Base-by-base conservation (phyloP, 53 echinoderm and acorn worm species). In the Apostichopus leukothele region DNA sequence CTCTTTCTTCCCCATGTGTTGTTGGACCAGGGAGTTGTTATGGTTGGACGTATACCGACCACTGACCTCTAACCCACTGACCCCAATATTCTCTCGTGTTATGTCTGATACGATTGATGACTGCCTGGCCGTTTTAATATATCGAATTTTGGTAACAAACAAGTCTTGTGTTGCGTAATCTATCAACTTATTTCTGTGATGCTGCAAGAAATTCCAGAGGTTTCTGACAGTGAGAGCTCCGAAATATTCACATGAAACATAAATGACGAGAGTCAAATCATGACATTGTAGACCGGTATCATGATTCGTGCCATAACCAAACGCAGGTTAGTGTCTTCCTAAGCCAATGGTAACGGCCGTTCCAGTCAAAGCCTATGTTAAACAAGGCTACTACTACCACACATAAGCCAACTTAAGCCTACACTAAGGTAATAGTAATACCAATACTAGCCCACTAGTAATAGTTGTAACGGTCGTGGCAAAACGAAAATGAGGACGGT, bases 241-340 rank as follows among this genome's bases (percentile, higher is more conserved):
- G 39, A 39, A 39, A 39, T 39, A 39, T 39, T 39, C 39, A 39
- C 39, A 0, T 39, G 3, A 0, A 39, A 39, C 39, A 39, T 39
- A 19, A 75, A 19, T 75, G 16, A 75, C 20, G 75, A 75, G 20
- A 75, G 14, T 5, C 75, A 19, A 13, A 75, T 18, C 20, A 19
- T 19, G 16, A 75, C 6, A 75, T 13, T 75, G 75, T 18, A 75
- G 20, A 75, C 75, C 20, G 75, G 21, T 75, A 75, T 75, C 75
- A 75, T 75, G 75, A 75, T 75, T 75, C 75, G 75, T 19, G 14
- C 75, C 14, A 18, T 75, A 75, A 75, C 75, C 16, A 75, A 75
- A 75, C 75, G 20, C 0, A 18, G 75, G 75, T 75, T 75, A 75
- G 75, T 75, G 39, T 21, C 19, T 27, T 75, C 27, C 16, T 27